Conservation (phyloP, 2,888 invertebrate genomes). For the Tiliacea aurago region DNA sequence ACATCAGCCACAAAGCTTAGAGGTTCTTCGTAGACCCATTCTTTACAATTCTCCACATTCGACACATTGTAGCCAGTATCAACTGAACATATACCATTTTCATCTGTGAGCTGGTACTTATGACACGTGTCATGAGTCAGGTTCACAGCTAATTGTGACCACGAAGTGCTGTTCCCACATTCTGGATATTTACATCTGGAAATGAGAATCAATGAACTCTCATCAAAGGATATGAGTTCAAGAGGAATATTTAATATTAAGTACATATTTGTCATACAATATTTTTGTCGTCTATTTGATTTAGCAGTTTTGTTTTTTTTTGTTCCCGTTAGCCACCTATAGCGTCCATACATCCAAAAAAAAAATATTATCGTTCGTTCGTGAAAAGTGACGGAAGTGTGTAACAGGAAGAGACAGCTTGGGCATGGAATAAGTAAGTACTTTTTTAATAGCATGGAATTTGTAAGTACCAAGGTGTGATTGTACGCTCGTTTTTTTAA, state of each 20-base stretch:
- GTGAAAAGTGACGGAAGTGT: no score
- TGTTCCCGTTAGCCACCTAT: no score
- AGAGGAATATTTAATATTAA: neutral
- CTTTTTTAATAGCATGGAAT: no score
- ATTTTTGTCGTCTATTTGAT: no score
- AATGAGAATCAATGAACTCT: neutral
- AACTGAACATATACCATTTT: slow-evolving; percentile 43
- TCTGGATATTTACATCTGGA: slow-evolving; percentile 56
- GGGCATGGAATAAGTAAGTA: no score
- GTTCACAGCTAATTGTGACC: slow-evolving; percentile 34
- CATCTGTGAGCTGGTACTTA: slow-evolving; percentile 40
- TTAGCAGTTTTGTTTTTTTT: no score
- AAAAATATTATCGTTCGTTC: no score
- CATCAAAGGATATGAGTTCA: neutral
- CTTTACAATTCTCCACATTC: slow-evolving; percentile 18
- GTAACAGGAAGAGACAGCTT: no score
- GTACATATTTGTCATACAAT: no score
- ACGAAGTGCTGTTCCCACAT: slow-evolving; percentile 29
- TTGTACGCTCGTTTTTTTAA: no score
- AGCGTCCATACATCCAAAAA: no score
- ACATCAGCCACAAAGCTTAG: slow-evolving; percentile 57
- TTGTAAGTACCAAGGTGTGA: no score
- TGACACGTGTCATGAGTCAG: slow-evolving; percentile 45
- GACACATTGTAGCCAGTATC: slow-evolving; percentile 35
- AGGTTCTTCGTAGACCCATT: slow-evolving; percentile 52